phyloP scores from a whole-genome alignment of 2,113 vertebrate species.

The Otolemur garnettii region DNA sequence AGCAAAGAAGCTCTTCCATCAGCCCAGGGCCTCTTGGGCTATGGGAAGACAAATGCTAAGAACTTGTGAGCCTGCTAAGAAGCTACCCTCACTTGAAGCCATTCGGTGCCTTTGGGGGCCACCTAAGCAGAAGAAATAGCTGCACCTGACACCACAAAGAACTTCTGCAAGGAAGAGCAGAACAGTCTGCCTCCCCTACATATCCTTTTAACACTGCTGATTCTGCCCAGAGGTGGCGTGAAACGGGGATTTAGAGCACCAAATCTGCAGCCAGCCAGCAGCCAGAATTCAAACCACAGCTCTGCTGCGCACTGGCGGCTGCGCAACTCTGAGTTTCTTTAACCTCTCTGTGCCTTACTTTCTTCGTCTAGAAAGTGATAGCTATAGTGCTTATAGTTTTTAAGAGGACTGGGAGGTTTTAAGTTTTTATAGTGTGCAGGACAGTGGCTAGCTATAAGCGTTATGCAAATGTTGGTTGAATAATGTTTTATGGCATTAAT shows the following conservation, averaged over 20 bases:
- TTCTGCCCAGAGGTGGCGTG: fast-evolving
- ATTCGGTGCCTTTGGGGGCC: background rate
- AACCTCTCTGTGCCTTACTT: background rate
- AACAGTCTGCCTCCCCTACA: background rate
- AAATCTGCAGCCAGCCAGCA: background rate
- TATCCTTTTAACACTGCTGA: fast-evolving
- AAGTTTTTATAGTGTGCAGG: background rate
- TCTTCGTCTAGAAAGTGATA: background rate
- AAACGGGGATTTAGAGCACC: background rate
- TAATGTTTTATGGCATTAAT: background rate
- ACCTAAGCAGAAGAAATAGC: background rate
- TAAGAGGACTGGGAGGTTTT: background rate
- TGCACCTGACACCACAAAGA: background rate
- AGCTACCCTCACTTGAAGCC: background rate
- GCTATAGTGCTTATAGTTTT: no score
- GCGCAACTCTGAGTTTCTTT: fast-evolving
- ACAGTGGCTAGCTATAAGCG: background rate
- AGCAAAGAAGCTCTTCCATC: background rate
- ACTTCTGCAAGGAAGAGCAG: fast-evolving
- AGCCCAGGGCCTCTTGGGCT: background rate
- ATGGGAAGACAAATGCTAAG: background rate
- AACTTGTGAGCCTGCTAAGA: background rate
- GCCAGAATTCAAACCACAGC: background rate
- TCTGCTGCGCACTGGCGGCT: fast-evolving
- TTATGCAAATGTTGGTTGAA: background rate